These are phyloP conservation scores for Hydropotes inermis DNA, from an alignment of 2,113 vertebrate genomes.

Conservation along the genomic window DNA sequence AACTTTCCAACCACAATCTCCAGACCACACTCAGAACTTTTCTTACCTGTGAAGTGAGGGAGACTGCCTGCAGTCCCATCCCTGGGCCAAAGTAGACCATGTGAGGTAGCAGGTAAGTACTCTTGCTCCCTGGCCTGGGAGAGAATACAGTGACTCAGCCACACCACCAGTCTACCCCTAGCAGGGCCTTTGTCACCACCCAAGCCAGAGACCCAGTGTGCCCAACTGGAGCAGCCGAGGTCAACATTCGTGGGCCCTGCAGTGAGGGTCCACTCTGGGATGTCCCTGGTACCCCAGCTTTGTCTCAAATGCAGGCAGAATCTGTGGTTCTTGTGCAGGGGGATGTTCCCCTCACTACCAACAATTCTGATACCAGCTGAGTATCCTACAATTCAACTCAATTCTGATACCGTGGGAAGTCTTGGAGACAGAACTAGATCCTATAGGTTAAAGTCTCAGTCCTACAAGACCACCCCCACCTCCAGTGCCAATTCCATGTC, in stretches of 20 bases:
- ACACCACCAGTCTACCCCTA: background rate
- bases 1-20: fast-evolving
- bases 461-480: no score
- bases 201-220: background rate
- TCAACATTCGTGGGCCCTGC: fast-evolving
- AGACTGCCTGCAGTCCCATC: background rate
- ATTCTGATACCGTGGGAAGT: background rate
- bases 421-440: background rate
- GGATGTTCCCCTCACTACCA: background rate
- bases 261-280: background rate
- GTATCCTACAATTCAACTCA: background rate
- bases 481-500: background rate
- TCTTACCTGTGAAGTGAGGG: background rate
- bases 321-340: background rate
- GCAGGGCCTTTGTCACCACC: background rate
- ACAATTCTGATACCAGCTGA: background rate
- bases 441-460: background rate
- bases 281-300: background rate
- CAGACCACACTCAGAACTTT: background rate
- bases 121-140: background rate
- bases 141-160: background rate
- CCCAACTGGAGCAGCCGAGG: background rate
- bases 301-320: background rate
- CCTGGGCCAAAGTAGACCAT: no score
- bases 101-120: background rate